Evolutionary conservation across 2,888 invertebrate species (phyloP).

Genomic region (Cephus rjabovi): DNA sequence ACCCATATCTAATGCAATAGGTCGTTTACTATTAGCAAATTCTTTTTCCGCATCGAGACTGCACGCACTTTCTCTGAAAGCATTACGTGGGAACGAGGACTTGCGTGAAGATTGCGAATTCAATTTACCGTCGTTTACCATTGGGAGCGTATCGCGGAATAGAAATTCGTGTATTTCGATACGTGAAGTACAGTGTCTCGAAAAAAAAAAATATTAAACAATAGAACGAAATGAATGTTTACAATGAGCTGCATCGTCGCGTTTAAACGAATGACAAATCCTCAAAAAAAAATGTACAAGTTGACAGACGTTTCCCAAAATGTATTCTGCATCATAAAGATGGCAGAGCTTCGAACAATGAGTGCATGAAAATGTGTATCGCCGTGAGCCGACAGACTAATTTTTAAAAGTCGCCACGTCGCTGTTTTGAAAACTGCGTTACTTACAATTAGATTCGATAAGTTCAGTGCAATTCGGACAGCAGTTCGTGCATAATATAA

Average conservation of each 20-base stretch:
- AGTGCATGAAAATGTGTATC: background rate
- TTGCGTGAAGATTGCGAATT: background rate
- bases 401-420: background rate
- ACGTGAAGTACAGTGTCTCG: background rate
- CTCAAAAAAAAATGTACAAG: background rate
- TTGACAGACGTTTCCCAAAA: background rate
- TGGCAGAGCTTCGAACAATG: background rate
- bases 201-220: background rate
- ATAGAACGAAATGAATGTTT: background rate
- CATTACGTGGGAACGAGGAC: background rate
- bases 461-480: constrained; percentile 30
- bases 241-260: too few relatives aligned
- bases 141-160: background rate
- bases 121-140: background rate
- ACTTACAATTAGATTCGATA: constrained; percentile 2
- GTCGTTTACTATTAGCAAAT: background rate
- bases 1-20: background rate
- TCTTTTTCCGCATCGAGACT: background rate
- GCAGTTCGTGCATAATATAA: constrained; percentile 27
- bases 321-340: background rate
- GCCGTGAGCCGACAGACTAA: background rate
- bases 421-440: background rate
- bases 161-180: background rate
- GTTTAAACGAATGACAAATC: too few relatives aligned
- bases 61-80: background rate